A percentile compares a stretch with the other conserved stretches of the same genome.
phyloP scores from a whole-genome alignment of 2,888 invertebrate genomes.

The Heliconius charithonia region DNA sequence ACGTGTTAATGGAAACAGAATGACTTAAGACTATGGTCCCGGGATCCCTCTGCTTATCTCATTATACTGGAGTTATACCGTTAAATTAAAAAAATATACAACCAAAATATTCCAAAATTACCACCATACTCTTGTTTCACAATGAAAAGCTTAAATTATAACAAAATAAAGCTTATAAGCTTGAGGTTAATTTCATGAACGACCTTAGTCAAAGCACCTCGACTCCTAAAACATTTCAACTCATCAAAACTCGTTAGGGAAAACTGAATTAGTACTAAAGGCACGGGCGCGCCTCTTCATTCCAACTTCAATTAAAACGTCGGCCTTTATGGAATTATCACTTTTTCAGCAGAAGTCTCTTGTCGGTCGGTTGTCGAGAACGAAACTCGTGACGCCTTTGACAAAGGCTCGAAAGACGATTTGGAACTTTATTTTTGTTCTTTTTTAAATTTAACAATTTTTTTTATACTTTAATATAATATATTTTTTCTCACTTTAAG shows the following conservation, averaged over 20 bases:
- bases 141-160: not conserved
- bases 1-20: no score
- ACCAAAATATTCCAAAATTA: not conserved
- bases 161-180: not conserved
- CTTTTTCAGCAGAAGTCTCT: constrained; percentile 65
- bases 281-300: constrained; percentile 47
- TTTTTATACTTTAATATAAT: not conserved
- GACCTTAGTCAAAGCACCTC: constrained; percentile 20
- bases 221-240: constrained; percentile 32
- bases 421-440: constrained; percentile 12
- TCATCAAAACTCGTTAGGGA: constrained; percentile 36
- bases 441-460: not conserved
- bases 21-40: no score
- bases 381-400: constrained; percentile 64
- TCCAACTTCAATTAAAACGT: constrained; percentile 63
- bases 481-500: not conserved
- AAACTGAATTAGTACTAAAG: constrained; percentile 43
- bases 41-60: no score
- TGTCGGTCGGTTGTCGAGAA: constrained; percentile 51
- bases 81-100: not conserved
- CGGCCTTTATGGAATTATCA: constrained; percentile 40
- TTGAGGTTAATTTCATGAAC: constrained; percentile 22
- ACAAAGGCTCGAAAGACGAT: constrained; percentile 52
- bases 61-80: no score
- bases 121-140: not conserved